Conservation (phyloP, 2,797 vertebrate genomes). For the Labeo calbasu region DNA sequence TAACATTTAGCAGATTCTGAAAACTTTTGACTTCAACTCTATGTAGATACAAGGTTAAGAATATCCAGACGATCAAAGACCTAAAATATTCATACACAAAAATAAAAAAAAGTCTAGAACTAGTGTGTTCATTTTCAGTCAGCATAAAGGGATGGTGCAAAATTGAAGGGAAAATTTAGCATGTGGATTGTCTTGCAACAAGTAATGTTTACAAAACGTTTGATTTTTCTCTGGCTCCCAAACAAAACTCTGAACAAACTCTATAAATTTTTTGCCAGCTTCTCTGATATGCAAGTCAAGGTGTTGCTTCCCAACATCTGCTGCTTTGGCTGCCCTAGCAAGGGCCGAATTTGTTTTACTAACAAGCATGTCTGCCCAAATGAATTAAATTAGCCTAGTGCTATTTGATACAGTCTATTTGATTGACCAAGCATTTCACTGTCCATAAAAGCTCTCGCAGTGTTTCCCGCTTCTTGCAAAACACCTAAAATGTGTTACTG, state of each 20-base stretch:
- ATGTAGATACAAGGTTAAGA: not conserved
- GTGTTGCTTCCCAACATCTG: constrained; percentile 45
- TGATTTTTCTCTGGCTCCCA: constrained; percentile 20
- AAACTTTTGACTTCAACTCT: no score
- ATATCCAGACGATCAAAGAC: not conserved
- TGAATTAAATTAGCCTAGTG: constrained; percentile 34
- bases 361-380: constrained; percentile 41
- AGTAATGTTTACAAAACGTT: constrained; percentile 3
- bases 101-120: not conserved
- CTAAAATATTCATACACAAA: not conserved
- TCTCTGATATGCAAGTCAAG: constrained; percentile 34
- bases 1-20: no score
- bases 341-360: constrained; percentile 30
- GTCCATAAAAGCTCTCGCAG: constrained; percentile 18
- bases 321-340: constrained; percentile 44
- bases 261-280: constrained; percentile 26
- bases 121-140: not conserved
- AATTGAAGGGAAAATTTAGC: not conserved
- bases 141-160: not conserved
- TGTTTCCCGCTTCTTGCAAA: constrained; percentile 40
- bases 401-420: constrained; percentile 33
- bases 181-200: not conserved
- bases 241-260: constrained; percentile 21
- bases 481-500: constrained; percentile 55
- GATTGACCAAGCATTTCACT: constrained; percentile 32